Evolutionary conservation across 2,113 vertebrate genomes (phyloP).

Genomic region (Rhinolophus ferrumequinum): DNA sequence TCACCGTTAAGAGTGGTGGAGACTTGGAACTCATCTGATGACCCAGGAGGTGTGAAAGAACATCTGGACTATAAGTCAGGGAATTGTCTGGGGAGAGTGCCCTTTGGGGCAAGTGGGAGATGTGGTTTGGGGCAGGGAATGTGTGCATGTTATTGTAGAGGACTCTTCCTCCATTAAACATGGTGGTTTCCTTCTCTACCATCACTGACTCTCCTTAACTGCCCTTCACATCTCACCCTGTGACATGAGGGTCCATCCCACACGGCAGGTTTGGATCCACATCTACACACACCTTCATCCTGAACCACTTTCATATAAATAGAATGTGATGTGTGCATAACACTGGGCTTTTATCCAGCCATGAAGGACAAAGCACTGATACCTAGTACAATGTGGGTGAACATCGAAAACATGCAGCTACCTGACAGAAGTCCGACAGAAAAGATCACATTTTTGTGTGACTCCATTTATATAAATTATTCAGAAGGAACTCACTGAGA

Average conservation of each 20-base stretch:
- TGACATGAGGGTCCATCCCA: not conserved
- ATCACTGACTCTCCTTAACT: not conserved
- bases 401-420: not conserved
- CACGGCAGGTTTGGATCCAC: not conserved
- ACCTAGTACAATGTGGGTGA: not conserved
- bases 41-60: not conserved
- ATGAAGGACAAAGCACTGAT: not conserved
- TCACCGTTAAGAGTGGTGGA: accelerated
- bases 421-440: not conserved
- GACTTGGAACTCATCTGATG: not conserved
- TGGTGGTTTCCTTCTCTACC: too few relatives aligned
- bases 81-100: not conserved
- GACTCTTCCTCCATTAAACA: not conserved
- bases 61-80: not conserved
- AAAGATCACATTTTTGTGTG: not conserved
- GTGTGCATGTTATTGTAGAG: not conserved
- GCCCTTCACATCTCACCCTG: not conserved
- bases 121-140: not conserved
- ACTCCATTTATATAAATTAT: not conserved
- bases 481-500: not conserved
- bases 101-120: too few relatives aligned
- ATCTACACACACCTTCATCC: not conserved
- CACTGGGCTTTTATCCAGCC: not conserved
- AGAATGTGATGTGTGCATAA: not conserved
- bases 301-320: not conserved